Conservation (phyloP, 2,888 invertebrate species). For the Lymantria dispar region DNA sequence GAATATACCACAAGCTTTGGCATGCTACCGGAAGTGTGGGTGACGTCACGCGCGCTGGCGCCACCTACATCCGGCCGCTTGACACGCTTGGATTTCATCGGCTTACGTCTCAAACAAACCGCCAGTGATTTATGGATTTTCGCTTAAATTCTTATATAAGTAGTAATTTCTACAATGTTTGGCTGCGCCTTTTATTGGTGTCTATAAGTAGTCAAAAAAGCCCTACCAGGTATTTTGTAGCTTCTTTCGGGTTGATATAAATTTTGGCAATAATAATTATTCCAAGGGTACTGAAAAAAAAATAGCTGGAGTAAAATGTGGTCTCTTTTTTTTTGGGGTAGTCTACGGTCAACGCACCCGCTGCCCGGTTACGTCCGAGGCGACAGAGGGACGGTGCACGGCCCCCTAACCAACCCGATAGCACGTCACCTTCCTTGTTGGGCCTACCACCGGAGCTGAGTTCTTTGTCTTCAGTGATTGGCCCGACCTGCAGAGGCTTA, state of each 20-base stretch:
- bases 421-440: too few relatives aligned
- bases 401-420: too few relatives aligned
- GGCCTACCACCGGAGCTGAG: too few relatives aligned
- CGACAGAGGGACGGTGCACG: too few relatives aligned
- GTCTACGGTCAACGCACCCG: too few relatives aligned
- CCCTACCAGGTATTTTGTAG: neutral
- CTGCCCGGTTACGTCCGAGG: too few relatives aligned
- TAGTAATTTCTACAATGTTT: neutral
- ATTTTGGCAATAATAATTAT: too few relatives aligned
- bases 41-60: constrained; percentile 43
- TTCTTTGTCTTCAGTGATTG: too few relatives aligned
- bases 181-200: neutral
- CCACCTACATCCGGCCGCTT: constrained; percentile 45
- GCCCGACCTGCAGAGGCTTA: too few relatives aligned
- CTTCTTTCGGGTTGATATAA: neutral
- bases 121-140: constrained; percentile 32
- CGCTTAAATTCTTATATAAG: constrained; percentile 8
- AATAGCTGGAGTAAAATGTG: too few relatives aligned
- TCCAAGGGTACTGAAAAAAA: too few relatives aligned
- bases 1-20: constrained; percentile 34
- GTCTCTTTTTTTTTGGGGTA: too few relatives aligned
- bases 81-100: constrained; percentile 38
- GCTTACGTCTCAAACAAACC: constrained; percentile 37
- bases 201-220: neutral
- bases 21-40: constrained; percentile 46